phyloP scores from a whole-genome alignment of 2,113 vertebrate genomes.

The Tichodroma muraria region DNA sequence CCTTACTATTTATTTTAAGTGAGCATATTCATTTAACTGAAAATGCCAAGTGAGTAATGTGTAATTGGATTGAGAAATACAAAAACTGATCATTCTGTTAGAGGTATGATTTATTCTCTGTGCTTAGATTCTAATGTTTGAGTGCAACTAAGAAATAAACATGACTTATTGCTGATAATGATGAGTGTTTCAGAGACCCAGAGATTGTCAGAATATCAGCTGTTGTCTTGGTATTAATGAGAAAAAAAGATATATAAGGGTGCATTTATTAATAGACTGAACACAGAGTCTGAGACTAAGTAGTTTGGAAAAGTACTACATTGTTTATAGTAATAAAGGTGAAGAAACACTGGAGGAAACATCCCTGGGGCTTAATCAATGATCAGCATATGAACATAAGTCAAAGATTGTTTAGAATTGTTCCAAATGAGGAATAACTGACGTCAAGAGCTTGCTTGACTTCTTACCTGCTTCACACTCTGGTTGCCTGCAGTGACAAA shows the following conservation, averaged over 20 bases:
- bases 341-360: slow-evolving; percentile 61
- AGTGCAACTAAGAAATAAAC: neutral
- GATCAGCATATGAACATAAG: slow-evolving; percentile 52
- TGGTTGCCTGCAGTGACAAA: slow-evolving; percentile 56
- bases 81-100: slow-evolving; percentile 4
- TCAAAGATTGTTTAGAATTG: slow-evolving; percentile 62
- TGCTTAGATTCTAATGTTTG: slow-evolving; percentile 13
- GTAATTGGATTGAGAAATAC: neutral
- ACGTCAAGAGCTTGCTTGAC: slow-evolving; percentile 67
- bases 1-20: slow-evolving; percentile 2
- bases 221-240: slow-evolving; percentile 19
- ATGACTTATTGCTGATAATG: neutral
- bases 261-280: slow-evolving; percentile 26
- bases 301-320: slow-evolving; percentile 44
- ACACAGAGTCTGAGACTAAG: neutral
- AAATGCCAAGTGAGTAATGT: slow-evolving; percentile 34
- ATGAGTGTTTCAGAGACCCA: neutral
- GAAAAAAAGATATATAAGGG: neutral
- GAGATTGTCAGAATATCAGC: slow-evolving; percentile 5
- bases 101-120: neutral
- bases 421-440: slow-evolving; percentile 72
- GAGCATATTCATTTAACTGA: neutral
- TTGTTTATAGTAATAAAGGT: slow-evolving; percentile 64
- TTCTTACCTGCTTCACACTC: slow-evolving; percentile 68
- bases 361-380: slow-evolving; percentile 72